These are phyloP conservation scores for Oryctolagus cuniculus DNA, from an alignment of 2,113 vertebrate genomes.

Conservation along the genomic window mOryCun1.1 NC_091447.1:30510501-30511000, in stretches of 20 bases:
- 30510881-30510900: conserved; percentile 40
- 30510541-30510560: background rate
- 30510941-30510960: background rate
- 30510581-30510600: background rate
- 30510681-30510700: background rate
- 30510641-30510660: background rate
- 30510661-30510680: background rate
- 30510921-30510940: background rate
- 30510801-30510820: conserved; percentile 17
- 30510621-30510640: background rate
- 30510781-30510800: background rate
- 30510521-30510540: background rate
- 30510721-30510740: background rate
- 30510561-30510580: background rate
- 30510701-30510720: background rate
- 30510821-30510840: conserved; percentile 1
- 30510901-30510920: conserved; percentile 30
- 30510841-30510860: background rate
- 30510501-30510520: background rate
- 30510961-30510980: conserved; percentile 33
- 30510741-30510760: background rate
- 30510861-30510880: background rate
- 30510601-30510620: background rate
- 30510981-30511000: conserved; percentile 29
- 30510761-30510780: conserved; percentile 29